Conservation (phyloP, 1,140 invertebrate genomes). For the Leptinotarsa lineolata region DNA sequence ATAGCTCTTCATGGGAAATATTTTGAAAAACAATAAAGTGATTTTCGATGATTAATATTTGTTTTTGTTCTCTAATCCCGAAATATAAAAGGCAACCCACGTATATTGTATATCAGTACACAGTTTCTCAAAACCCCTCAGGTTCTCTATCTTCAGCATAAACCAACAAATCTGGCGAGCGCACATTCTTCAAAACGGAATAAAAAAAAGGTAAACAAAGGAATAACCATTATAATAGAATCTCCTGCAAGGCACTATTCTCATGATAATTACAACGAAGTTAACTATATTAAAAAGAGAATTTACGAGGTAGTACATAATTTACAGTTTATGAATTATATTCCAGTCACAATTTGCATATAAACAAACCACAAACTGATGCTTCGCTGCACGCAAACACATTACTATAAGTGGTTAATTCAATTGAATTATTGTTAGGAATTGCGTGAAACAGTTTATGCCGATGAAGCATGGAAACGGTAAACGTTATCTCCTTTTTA, state of each 20-base stretch:
- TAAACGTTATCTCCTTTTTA: neutral
- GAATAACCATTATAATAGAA: neutral
- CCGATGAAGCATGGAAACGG: neutral
- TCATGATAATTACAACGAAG: slow-evolving; percentile 2
- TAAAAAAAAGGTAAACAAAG: neutral
- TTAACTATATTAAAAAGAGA: slow-evolving; percentile 1
- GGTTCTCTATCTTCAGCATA: too few relatives aligned
- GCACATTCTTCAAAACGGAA: neutral
- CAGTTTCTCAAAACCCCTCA: too few relatives aligned
- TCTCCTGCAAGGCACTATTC: neutral
- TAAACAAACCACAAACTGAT: slow-evolving; percentile 23
- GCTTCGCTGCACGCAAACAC: slow-evolving; percentile 20
- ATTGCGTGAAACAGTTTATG: slow-evolving; percentile 8
- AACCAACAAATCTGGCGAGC: too few relatives aligned
- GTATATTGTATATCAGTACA: too few relatives aligned
- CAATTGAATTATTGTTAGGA: slow-evolving; percentile 18
- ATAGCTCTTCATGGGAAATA: too few relatives aligned
- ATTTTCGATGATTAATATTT: too few relatives aligned
- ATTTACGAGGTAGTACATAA: slow-evolving; percentile 19
- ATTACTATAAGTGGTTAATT: slow-evolving; percentile 23
- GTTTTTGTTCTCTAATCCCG: too few relatives aligned
- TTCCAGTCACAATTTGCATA: slow-evolving; percentile 23
- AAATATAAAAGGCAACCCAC: too few relatives aligned
- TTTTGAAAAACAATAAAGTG: too few relatives aligned
- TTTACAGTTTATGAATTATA: slow-evolving; percentile 25